Evolutionary conservation across 2,113 vertebrate genomes (phyloP).

Genomic region (Stegostoma tigrinum): DNA sequence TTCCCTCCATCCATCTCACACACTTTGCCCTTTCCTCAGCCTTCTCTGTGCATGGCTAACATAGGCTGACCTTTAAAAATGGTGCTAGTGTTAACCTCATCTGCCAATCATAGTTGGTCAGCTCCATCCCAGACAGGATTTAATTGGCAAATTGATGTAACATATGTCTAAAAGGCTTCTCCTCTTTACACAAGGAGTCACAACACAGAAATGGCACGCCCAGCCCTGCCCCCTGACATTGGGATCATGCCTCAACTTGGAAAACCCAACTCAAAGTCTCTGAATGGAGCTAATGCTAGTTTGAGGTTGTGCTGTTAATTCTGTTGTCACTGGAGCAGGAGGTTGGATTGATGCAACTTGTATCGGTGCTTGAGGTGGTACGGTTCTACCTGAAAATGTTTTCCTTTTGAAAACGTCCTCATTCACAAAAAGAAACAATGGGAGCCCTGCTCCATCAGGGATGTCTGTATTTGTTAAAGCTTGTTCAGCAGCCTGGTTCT

Average conservation of each 20-base stretch:
- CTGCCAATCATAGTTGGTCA: background rate
- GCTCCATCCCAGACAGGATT: background rate
- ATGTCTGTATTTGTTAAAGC: conserved; percentile 43
- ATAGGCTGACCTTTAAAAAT: no score
- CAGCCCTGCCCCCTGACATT: no score
- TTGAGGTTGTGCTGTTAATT: background rate
- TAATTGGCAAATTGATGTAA: background rate
- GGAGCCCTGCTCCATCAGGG: conserved; percentile 49
- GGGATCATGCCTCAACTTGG: background rate
- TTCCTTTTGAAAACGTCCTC: conserved; percentile 69
- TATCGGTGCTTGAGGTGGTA: background rate
- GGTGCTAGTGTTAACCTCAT: no score
- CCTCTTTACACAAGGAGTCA: background rate
- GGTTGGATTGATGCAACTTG: background rate
- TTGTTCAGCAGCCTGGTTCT: conserved; percentile 59
- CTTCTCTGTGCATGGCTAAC: no score
- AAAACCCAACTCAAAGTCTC: background rate
- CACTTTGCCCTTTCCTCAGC: no score
- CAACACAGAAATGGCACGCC: no score
- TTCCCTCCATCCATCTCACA: no score
- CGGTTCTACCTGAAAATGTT: conserved; percentile 57
- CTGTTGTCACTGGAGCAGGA: background rate
- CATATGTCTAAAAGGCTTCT: background rate
- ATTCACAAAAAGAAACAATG: conserved; percentile 64
- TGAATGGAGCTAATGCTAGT: background rate